Base-by-base conservation (phyloP, 64 coral and sea anemone species). In the Pachyseris speciosa region DNA sequence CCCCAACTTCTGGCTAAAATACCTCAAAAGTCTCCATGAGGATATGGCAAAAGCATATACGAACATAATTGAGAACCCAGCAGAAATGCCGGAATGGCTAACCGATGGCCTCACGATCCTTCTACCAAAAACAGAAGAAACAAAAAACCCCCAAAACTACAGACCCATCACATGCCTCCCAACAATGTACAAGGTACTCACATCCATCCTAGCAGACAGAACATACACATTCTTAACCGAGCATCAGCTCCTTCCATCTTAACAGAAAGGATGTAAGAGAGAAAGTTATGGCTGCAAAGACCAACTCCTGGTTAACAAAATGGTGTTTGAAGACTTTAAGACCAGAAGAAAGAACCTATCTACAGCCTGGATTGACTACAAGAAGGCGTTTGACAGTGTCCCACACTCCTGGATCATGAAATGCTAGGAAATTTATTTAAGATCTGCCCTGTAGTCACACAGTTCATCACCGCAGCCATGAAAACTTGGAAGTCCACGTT, bases 221-320 rank as follows among this genome's bases (percentile, higher is more conserved):
- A 72, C 69, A 37, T 72, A 72, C 31, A 34, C 69, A 13, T 37
- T 33, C 32, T 37, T 72, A 72, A 72, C 7, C 32, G 16, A 72
- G 27, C 27, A 72, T 72, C 27, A 72, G 15, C 69, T 72, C 15
- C 32, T 72, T 11, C 69, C 69, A 13, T 34, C 69, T 33, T 7
- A 72, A 37, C 69, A 72, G 33, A 72, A 72, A 72, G 69, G 9
- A 37, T 72, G 69, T 37, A 72, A 27, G 33, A 72, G 37, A 72
- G 69, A 27, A 27, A 72, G 69, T 37, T 72, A 72, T 72, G 69
- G 69, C 43, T 72, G 69, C 37, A 72, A 72, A 72, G 69, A 72
- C 30, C 69, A 72, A 72, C 30, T 72, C 26, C 69, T 72, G 15
- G 37, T 72, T 8, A n/a, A 37, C 69, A 66, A 66, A 19, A 25